Conservation (phyloP, 2,888 invertebrate species). For the Callimorpha dominula region DNA sequence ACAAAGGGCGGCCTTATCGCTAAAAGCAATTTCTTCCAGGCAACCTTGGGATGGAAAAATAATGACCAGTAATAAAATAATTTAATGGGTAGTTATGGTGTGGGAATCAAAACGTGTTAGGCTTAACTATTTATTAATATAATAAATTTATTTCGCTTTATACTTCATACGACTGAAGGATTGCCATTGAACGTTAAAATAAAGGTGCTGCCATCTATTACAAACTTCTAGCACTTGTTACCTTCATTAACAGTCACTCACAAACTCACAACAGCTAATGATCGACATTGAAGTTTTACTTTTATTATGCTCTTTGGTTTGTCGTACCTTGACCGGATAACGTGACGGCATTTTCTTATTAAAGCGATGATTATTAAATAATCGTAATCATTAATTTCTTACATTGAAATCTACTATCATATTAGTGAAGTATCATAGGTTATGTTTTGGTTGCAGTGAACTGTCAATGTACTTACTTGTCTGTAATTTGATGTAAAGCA, state of each 20-base stretch:
- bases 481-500: not conserved
- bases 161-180: too few relatives aligned
- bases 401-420: not conserved
- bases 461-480: not conserved
- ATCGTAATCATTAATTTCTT: not conserved
- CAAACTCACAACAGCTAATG: not conserved
- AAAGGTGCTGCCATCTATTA: constrained; percentile 45
- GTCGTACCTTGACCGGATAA: not conserved
- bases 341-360: too few relatives aligned
- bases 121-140: too few relatives aligned
- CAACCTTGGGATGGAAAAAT: too few relatives aligned
- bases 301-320: not conserved
- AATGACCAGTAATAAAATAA: too few relatives aligned
- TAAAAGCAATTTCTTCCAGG: too few relatives aligned
- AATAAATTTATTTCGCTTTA: too few relatives aligned
- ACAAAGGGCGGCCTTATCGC: too few relatives aligned
- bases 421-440: not conserved
- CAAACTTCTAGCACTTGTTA: constrained; percentile 14
- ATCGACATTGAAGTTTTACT: not conserved
- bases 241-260: not conserved
- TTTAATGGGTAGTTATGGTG: too few relatives aligned
- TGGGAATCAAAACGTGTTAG: too few relatives aligned
- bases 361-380: not conserved
- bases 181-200: too few relatives aligned
- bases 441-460: not conserved